Evolutionary conservation across 2,113 vertebrate genomes (phyloP).

Genomic region (Daboia siamensis): DNA sequence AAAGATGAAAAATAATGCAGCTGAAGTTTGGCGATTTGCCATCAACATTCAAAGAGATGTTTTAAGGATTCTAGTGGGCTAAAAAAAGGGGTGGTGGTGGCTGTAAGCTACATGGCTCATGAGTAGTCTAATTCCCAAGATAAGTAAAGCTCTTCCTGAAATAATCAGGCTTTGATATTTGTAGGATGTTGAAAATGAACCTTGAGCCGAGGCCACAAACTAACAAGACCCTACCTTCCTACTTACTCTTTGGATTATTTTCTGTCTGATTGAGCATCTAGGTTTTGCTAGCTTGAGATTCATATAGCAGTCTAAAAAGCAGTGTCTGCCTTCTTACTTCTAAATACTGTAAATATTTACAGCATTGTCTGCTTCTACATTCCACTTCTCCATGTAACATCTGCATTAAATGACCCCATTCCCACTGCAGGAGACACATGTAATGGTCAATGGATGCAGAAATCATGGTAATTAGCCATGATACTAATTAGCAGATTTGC

Average conservation of each 20-base stretch:
- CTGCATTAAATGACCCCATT: background rate
- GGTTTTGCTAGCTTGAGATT: background rate
- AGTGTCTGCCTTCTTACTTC: background rate
- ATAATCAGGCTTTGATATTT: background rate
- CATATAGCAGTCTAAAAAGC: background rate
- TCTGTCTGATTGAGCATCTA: background rate
- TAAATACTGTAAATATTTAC: background rate
- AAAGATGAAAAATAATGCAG: background rate
- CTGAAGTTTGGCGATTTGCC: background rate
- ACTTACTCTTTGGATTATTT: background rate
- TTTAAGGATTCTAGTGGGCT: background rate
- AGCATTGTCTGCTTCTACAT: background rate
- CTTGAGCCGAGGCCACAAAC: background rate
- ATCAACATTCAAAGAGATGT: background rate
- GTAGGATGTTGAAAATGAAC: background rate
- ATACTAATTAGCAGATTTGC: background rate
- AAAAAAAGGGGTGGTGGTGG: accelerated
- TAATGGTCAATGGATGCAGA: background rate
- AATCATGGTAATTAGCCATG: background rate
- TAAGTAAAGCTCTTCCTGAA: background rate
- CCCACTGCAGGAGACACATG: background rate
- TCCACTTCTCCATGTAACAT: background rate
- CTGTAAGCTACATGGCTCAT: background rate
- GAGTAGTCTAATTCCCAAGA: background rate
- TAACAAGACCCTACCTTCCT: background rate